Base-by-base conservation (phyloP, 2,888 invertebrate species). In the Melipona bicolor region DNA sequence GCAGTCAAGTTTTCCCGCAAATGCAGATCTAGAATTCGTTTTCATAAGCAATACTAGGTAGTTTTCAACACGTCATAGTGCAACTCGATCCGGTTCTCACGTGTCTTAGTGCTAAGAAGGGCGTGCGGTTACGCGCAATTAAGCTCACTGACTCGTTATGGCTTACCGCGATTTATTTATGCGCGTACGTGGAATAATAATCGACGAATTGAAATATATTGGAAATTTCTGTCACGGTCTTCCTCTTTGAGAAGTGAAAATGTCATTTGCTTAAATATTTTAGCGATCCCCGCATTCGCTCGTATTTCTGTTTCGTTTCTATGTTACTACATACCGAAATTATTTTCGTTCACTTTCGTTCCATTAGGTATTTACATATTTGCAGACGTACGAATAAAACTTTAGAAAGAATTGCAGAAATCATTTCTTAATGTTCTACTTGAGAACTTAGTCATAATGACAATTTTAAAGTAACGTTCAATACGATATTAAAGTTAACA, bases 121-220 rank as follows among this genome's bases (percentile, higher is more conserved):
- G 62, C 50, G 4, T 27, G 19, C 84, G 78, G 79, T 79, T 86
- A 89, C 83, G 87, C 77, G 84, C 82, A 88, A 89, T 90, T 90
- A 89, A 69, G 82, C 85, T 83, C 81, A 79, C 79, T 77, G 80
- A 79, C 84, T 90, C 87, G 90, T 90, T 91, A 91, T 86, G 81
- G 79, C 79, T 89, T 87, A 88, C 88, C 88, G 86, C 81, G 84
- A 75, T 54, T 77, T 78, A 79, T 79, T 90, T 88, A 89, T 87
- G 89, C 89, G 83, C 77, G 74, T 83, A 85, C 65, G 61, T 77
- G 84, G 87, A 88, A 88, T 85, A 85, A 85, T 85, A 90, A 89
- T 90, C 87, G 84, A 78, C 72, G 81, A 83, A 85, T 84, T 75
- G 74, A 84, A 83, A 85, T 76, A 59, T 75, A 54, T 68, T 71